A percentile compares a stretch with the other conserved stretches of the same genome.
These are phyloP conservation scores for Rallus limicola DNA, from an alignment of 2,113 vertebrate species.

Conservation along the genomic window DNA sequence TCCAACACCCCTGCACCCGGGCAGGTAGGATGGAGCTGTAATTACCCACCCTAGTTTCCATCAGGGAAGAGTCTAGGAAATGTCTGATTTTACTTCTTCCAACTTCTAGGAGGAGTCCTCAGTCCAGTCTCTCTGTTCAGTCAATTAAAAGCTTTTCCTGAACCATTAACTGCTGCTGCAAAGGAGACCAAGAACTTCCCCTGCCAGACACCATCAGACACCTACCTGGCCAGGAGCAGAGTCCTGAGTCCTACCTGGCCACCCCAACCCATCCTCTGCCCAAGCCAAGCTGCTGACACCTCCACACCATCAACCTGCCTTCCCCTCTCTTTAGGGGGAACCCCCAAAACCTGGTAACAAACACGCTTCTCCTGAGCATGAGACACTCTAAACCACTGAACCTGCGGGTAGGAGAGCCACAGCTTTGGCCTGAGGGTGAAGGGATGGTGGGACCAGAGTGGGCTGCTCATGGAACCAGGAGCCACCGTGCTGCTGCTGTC, in stretches of 20 bases:
- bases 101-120: background rate
- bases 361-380: fast-evolving
- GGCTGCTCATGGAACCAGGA: fast-evolving
- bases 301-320: background rate
- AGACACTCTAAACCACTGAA: too few relatives aligned
- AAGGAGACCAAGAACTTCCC: background rate
- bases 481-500: fast-evolving
- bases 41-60: background rate
- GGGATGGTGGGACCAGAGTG: too few relatives aligned
- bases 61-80: background rate
- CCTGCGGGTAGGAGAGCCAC: too few relatives aligned
- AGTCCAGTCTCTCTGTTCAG: background rate
- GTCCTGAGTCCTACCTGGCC: background rate
- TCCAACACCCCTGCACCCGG: background rate
- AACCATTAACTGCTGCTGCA: background rate
- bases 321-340: too few relatives aligned
- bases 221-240: background rate
- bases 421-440: background rate
- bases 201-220: fast-evolving
- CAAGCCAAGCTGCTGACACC: background rate
- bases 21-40: background rate
- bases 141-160: background rate
- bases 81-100: background rate
- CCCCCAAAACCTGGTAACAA: too few relatives aligned
- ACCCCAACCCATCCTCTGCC: background rate